phyloP scores from a whole-genome alignment of 2,888 invertebrate genomes.

The Microplitis manilae region DNA sequence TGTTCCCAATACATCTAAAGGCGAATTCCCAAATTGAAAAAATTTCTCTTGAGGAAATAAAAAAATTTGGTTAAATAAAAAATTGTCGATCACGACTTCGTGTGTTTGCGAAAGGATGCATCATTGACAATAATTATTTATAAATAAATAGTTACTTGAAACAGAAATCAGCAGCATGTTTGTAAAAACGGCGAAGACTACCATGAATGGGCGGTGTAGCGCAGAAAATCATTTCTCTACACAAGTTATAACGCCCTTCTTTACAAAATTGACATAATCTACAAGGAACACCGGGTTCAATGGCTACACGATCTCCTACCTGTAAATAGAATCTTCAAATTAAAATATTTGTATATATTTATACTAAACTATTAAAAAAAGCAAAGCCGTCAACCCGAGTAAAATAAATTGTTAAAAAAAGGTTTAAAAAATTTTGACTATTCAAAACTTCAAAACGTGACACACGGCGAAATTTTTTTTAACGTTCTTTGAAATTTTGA shows the following conservation, averaged over 20 bases:
- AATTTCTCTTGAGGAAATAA: too few relatives aligned
- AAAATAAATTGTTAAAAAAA: neutral
- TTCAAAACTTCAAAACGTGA: too few relatives aligned
- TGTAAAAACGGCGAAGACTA: conserved; percentile 88
- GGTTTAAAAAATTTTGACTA: neutral
- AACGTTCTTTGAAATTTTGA: neutral
- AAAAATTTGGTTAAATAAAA: too few relatives aligned
- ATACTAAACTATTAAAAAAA: neutral
- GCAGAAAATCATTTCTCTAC: conserved; percentile 89
- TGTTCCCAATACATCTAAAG: too few relatives aligned
- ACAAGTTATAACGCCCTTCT: conserved; percentile 91
- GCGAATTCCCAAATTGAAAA: too few relatives aligned
- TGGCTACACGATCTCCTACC: conserved; percentile 91
- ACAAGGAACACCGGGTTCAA: conserved; percentile 95
- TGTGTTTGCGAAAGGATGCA: too few relatives aligned
- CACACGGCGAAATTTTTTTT: neutral
- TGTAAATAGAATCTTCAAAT: conserved; percentile 36
- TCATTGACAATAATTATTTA: neutral
- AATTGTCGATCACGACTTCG: too few relatives aligned
- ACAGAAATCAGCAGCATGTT: conserved; percentile 92
- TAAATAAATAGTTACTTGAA: conserved; percentile 77
- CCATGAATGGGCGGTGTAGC: conserved; percentile 97
- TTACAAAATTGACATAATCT: conserved; percentile 89
- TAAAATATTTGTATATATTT: neutral
- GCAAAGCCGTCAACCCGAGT: neutral